These are phyloP conservation scores for Ostrea denselamellosa DNA, from an alignment of 1,140 invertebrate genomes.

Conservation along the genomic window DNA sequence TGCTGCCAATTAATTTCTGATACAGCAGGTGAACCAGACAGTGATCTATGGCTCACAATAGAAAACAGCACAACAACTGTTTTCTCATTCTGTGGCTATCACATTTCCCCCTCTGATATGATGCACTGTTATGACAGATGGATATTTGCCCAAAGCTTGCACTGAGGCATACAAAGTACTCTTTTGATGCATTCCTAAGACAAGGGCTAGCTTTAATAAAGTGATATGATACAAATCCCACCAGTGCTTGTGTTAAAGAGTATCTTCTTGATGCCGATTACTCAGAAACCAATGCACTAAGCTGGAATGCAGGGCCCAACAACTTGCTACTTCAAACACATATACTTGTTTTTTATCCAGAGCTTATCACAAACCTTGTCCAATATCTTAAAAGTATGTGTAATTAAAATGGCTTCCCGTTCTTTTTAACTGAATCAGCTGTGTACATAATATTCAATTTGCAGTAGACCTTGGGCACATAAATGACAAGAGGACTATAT, in stretches of 20 bases:
- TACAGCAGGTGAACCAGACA: background rate
- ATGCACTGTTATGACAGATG: constrained; percentile 37
- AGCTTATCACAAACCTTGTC: constrained; percentile 34
- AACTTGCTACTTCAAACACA: constrained; percentile 29
- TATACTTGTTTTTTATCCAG: constrained; percentile 7
- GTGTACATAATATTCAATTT: constrained; percentile 19
- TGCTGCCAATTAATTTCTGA: background rate
- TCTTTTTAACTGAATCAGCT: background rate
- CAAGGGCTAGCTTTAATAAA: constrained; percentile 21
- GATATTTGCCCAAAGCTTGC: constrained; percentile 28
- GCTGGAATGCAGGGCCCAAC: constrained; percentile 15
- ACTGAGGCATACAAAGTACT: constrained; percentile 37
- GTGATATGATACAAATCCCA: constrained; percentile 21
- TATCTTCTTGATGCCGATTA: constrained; percentile 27
- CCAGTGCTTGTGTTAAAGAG: constrained; percentile 17
- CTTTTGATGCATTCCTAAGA: constrained; percentile 33
- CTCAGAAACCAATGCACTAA: background rate
- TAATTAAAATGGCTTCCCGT: constrained; percentile 7
- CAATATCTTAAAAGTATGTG: constrained; percentile 1
- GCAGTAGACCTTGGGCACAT: background rate
- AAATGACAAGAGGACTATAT: constrained; percentile 1
- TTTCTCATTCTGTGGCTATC: background rate
- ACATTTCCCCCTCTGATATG: background rate
- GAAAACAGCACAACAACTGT: background rate
- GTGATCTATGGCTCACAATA: constrained; percentile 12